Evolutionary conservation across 2,888 invertebrate genomes (phyloP), one percentile per base, ranked within the genome.

Genomic region (Cylindroiulus punctatus): DNA sequence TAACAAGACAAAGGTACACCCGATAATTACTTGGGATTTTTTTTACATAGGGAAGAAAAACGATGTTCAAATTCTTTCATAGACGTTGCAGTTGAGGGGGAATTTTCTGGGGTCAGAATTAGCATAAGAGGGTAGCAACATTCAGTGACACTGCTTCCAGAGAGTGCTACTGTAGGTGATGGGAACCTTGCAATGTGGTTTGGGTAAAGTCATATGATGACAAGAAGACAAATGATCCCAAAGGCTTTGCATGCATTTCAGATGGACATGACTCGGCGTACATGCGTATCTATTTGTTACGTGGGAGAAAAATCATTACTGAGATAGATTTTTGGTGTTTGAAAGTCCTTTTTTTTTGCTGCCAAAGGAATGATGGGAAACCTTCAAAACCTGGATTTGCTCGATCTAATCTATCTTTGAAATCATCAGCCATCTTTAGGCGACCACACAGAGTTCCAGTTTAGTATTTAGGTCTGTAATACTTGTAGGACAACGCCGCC

Each of bases 81-180:
- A 65, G 65, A 26, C 26, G 26, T 65, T 65, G 65, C 52, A 19
- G 65, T 65, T 65, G 65, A 65, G 65, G 65, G 65, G 65, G 82
- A 82, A 82, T 42, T 42, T 82, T 42, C 42, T 36, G 42, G 42
- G 82, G 82, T 82, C 82, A 82, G 22, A 36, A 82, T 82, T 82
- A 82, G 82, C 82, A 82, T 82, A 82, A 82, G 65, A 65, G 65
- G 65, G 82, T 82, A 82, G n/a, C 82, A 82, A 36, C 36, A 42
- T 82, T 42, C 82, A 82, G 82, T 82, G 82, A 82, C 82, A 82
- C 42, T 36, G 42, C 82, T 82, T 82, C 82, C 82, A 82, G 42
- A 82, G 82, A 82, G n/a, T 82, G 82, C 82, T 82, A 82, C 82
- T 82, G 82, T 82, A 82, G 82, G 82, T 82, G 82, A 36, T 82